A percentile compares a stretch with the other conserved stretches of the same genome.
Conservation (phyloP, 2,888 invertebrate species). For the Omphaloscelis lunosa region DNA sequence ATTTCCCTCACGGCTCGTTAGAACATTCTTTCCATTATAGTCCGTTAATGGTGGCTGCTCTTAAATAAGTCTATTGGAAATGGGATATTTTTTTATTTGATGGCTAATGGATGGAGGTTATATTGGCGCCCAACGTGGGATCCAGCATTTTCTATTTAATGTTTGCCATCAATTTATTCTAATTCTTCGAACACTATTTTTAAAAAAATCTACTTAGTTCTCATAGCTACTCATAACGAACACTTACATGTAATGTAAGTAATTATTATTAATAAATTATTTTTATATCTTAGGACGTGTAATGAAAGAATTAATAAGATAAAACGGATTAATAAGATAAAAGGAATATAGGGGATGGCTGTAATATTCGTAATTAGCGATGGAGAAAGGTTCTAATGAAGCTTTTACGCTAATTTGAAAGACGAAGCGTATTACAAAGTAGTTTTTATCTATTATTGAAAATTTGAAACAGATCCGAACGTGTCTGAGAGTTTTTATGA, state of each 20-base stretch:
- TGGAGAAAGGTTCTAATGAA: background rate
- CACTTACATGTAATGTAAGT: background rate
- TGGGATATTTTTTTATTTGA: background rate
- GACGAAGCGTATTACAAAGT: background rate
- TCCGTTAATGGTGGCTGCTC: background rate
- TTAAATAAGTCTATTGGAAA: background rate
- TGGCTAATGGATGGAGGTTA: background rate
- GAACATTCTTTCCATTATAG: background rate
- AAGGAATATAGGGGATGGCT: constrained; percentile 3
- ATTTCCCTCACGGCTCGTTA: constrained; percentile 2
- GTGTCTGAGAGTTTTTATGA: background rate
- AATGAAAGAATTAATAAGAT: constrained; percentile 29
- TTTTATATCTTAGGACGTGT: background rate
- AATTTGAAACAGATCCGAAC: constrained; percentile 12
- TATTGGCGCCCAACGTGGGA: constrained; percentile 47
- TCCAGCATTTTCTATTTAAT: background rate
- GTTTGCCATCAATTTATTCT: background rate
- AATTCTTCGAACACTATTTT: background rate
- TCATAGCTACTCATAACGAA: background rate
- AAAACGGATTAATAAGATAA: constrained; percentile 44
- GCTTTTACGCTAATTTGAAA: constrained; percentile 37
- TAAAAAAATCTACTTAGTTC: background rate
- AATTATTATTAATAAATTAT: constrained; percentile 9
- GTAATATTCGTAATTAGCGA: constrained; percentile 34
- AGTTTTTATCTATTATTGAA: background rate